Base-by-base conservation (phyloP, 2,888 invertebrate genomes). In the Drosophila seclusa region DNA sequence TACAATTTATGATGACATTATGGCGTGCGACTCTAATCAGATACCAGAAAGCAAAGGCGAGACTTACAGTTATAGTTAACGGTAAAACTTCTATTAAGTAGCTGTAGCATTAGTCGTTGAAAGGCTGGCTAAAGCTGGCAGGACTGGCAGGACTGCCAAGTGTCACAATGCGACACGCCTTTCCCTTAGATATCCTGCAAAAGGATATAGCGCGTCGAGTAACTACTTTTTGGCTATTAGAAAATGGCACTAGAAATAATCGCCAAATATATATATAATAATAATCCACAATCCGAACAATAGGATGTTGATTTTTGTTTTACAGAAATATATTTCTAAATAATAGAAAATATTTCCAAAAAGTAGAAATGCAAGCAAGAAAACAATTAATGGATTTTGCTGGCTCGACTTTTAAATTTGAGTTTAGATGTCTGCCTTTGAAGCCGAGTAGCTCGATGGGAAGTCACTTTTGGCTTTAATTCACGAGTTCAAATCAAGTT, bases 1-100 rank as follows among this genome's bases (percentile, higher is more conserved):
- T 73, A 77, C 87, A 76, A 86, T 90, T 88, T 88, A 89, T 89
- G 91, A 89, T 88, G 84, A 84, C 83, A 85, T 88, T 91, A 91
- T 91, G 77, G 87, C 91, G 90, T 89, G 85, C 75, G 65, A 76
- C 59, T 66, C 65, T 86, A 86, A 83, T 89, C 82, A 83, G 78
- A 78, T 81, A 68, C 40, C 52, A 54, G 38, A 61, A 38, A 38
- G 69, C 54, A n/a, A 48, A 32, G 66, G 52, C 40, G 68, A 66
- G 61, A 76, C 62, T 77, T 71, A 81, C 76, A 75, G 61, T 61
- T 80, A 38, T 53, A 76, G 61, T 64, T 80, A 61, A 77, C 70
- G 64, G 53, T 59, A 40, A 68, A 61, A 62, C 68, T 72, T 72
- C 24, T 80, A 61, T 66, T 66, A 63, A 63, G 36, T 50, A 36